Evolutionary conservation across 2,797 vertebrate species (phyloP).

Genomic region (Harpagifer antarcticus): DNA sequence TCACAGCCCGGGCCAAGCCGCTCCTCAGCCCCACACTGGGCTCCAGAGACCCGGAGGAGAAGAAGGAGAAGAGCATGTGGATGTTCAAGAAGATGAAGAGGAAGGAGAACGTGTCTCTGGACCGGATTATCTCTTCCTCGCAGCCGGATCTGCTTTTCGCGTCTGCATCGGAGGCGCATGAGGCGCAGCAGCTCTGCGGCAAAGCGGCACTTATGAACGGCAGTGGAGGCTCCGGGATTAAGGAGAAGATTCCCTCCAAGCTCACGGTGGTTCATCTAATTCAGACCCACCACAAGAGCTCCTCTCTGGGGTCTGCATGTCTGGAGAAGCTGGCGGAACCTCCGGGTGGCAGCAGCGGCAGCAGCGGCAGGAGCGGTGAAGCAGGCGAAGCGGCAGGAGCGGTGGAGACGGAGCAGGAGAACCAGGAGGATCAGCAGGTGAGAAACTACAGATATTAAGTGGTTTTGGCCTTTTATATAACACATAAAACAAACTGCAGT

Average conservation of each 20-base stretch:
- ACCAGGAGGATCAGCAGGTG: conserved; percentile 43
- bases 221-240: conserved; percentile 6
- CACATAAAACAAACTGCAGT: no score
- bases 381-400: conserved; percentile 8
- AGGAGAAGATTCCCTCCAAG: conserved; percentile 46
- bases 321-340: conserved; percentile 80
- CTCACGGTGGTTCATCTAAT: conserved; percentile 78
- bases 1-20: conserved; percentile 86
- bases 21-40: conserved; percentile 81
- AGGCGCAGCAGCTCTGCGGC: conserved; percentile 62
- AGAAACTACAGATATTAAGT: not conserved
- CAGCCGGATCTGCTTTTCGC: conserved; percentile 91
- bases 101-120: conserved; percentile 79
- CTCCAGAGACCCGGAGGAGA: conserved; percentile 77
- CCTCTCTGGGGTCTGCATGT: conserved; percentile 85
- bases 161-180: conserved; percentile 60
- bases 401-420: conserved; percentile 35
- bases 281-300: conserved; percentile 91
- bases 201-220: conserved; percentile 34
- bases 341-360: not conserved
- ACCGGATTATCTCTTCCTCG: conserved; percentile 90
- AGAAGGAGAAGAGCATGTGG: conserved; percentile 80
- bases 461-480: not conserved
- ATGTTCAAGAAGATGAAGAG: conserved; percentile 84
- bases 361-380: not conserved